Evolutionary conservation across 2,113 vertebrate species (phyloP), one percentile per base, ranked within the genome.

Genomic region (Vidua macroura): DNA sequence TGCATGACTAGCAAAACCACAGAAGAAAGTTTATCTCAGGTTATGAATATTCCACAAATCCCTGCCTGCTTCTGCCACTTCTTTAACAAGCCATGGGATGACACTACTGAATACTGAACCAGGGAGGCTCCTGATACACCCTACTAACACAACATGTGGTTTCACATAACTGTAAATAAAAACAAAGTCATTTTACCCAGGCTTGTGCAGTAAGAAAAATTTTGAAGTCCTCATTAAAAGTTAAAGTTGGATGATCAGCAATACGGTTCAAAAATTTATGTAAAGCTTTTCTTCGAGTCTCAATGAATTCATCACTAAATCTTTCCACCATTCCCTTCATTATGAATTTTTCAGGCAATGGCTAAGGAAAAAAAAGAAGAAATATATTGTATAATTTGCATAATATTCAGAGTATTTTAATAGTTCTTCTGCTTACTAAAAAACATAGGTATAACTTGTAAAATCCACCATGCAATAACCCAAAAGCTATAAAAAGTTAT

Each of bases 291-390:
- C 98, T 98, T 80, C 99, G 98, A 21, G 98, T 99, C 96, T 99
- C 98, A 23, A 99, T 99, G 97, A 99, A 99, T 96, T 99, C 98
- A 9, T 99, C 98, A 27, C 97, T 99, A 95, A 99, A 99, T 90
- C 99, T 98, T 55, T 99, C 99, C 96, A 99, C 98, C 98, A 99
- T 99, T 86, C 99, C 98, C 91, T 98, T 99, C 97, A 99, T 98
- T 92, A 99, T 98, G 96, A 99, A 99, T 97, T 99, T 99, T 96
- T 99, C 99, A 13, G 99, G 99, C 83, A 99, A 97, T 0, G 99
- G 99, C 99, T 99, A 86, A 82, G 37, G 73, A 59, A 82, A 94
- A 90, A 92, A 90, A 93, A 84, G 7, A 81, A 88, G 31, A 62
- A 90, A 41, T 21, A 58, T 15, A 49, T 35, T 62, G 23, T 27